These are phyloP conservation scores for Pseudorhiza aurosa DNA, from an alignment of 30 jellyfish, hydroid and myxozoan genomes.

Conservation along the genomic window DNA sequence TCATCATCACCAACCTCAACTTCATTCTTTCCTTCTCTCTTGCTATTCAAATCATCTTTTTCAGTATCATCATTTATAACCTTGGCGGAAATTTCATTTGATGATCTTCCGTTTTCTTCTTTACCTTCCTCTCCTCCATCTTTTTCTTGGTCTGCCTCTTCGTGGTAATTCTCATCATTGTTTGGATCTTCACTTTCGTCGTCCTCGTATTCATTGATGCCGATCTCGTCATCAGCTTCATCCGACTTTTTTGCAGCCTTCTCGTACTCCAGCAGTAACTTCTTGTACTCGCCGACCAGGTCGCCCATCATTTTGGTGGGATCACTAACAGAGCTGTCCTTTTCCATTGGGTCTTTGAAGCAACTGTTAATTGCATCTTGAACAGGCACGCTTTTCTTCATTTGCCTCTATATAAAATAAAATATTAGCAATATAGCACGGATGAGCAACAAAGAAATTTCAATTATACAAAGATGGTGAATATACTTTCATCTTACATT, in stretches of 20 bases:
- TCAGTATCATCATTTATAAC: not conserved
- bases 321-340: conserved; percentile 3
- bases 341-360: not conserved
- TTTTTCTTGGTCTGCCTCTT: not conserved
- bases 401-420: not conserved
- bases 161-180: not conserved
- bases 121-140: not conserved
- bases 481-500: too few relatives aligned
- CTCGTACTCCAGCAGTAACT: not conserved
- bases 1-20: not conserved
- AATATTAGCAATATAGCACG: too few relatives aligned
- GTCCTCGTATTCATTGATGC: not conserved
- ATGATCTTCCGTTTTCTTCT: not conserved
- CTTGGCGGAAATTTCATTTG: not conserved
- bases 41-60: not conserved
- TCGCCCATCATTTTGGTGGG: not conserved
- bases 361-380: conserved; percentile 23
- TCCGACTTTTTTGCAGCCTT: conserved; percentile 1
- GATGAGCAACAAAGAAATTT: too few relatives aligned
- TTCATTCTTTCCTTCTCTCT: too few relatives aligned
- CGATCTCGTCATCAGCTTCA: not conserved
- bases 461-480: too few relatives aligned
- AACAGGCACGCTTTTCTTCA: not conserved
- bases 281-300: not conserved
- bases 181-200: not conserved